Percentiles rank a stretch among this genome's conserved stretches.
Evolutionary conservation across 2,113 vertebrate genomes (phyloP).

Genomic region (Anas platyrhynchos): DNA sequence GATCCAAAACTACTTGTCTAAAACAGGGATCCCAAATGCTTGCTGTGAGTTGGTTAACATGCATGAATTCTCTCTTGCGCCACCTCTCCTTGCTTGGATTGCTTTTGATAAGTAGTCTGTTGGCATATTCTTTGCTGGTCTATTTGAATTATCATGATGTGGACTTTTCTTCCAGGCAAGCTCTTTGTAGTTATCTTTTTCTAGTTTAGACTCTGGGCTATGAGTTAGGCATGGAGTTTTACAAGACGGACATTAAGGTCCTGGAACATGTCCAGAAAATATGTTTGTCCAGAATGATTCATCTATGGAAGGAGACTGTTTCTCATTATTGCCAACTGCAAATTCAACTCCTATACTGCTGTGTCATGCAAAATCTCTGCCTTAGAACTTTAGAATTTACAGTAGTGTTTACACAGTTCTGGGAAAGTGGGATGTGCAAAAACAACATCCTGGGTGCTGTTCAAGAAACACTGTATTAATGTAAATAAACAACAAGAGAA

Average conservation of each 20-base stretch:
- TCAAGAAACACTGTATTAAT: neutral
- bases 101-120: neutral
- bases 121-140: neutral
- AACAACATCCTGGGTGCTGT: neutral
- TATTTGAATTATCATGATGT: neutral
- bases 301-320: neutral
- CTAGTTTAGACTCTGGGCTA: neutral
- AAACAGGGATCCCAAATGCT: neutral
- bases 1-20: fast-evolving
- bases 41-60: neutral
- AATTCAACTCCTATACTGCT: neutral
- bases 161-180: neutral
- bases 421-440: neutral
- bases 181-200: neutral
- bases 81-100: neutral
- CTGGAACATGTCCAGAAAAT: too few relatives aligned
- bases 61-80: neutral
- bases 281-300: neutral
- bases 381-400: neutral
- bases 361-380: neutral
- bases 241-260: too few relatives aligned
- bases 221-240: neutral
- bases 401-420: neutral
- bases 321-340: neutral
- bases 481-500: neutral